phyloP scores from a whole-genome alignment of 2,113 vertebrate species.

The Neoarius graeffei region DNA sequence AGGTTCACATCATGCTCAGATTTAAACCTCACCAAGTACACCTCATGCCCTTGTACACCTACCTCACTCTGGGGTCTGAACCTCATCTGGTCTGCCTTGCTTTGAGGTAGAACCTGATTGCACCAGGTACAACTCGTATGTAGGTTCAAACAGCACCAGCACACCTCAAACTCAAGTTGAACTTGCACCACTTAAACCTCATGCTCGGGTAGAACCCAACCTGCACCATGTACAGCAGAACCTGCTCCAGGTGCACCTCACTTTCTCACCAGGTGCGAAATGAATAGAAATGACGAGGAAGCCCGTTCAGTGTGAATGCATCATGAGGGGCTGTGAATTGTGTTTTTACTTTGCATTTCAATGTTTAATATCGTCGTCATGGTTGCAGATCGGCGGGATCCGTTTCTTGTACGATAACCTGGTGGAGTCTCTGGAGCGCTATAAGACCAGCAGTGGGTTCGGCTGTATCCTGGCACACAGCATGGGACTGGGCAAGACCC shows the following conservation, averaged over 20 bases:
- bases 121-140: too few species aligned
- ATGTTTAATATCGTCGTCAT: not conserved
- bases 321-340: not conserved
- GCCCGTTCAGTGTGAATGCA: too few species aligned
- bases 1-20: conserved; percentile 73
- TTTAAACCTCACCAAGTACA: not conserved
- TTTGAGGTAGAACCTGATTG: too few species aligned
- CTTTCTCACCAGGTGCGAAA: not conserved
- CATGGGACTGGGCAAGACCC: conserved; percentile 96
- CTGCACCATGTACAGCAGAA: not conserved
- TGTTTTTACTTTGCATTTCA: not conserved
- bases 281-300: not conserved
- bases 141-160: not conserved
- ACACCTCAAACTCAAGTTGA: too few species aligned
- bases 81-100: too few species aligned
- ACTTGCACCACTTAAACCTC: not conserved
- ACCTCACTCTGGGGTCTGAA: too few species aligned
- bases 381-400: conserved; percentile 87
- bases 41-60: not conserved
- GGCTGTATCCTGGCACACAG: conserved; percentile 97
- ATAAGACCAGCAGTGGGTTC: conserved; percentile 87
- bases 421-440: conserved; percentile 91
- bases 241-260: not conserved
- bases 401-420: conserved; percentile 96
- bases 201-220: not conserved